These are phyloP conservation scores for Brachionus plicatilis DNA, from an alignment of 1,140 invertebrate genomes.

Conservation along the genomic window DNA sequence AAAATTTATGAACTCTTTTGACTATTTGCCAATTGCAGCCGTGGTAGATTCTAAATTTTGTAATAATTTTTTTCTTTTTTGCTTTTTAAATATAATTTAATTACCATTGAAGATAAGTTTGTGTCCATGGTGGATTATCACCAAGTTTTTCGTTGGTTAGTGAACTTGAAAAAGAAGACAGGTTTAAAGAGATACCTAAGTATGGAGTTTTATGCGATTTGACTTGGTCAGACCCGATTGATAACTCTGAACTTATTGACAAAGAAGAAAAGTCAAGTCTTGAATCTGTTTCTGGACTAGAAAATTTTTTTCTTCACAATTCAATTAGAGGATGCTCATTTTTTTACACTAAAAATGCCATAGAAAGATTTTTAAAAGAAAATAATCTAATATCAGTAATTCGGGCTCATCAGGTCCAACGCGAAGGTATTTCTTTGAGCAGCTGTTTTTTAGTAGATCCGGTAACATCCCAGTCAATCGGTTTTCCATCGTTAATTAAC, in stretches of 20 bases:
- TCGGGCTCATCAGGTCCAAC: conserved; percentile 79
- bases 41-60: conserved; percentile 15
- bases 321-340: conserved; percentile 59
- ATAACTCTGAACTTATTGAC: background rate
- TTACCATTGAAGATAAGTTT: conserved; percentile 31
- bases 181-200: conserved; percentile 54
- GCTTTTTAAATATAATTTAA: background rate
- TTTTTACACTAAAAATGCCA: conserved; percentile 59
- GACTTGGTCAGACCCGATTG: conserved; percentile 56
- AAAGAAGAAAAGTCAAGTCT: conserved; percentile 42
- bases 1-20: conserved; percentile 43
- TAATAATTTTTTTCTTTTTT: background rate
- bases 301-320: conserved; percentile 46
- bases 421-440: background rate
- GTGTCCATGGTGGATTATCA: conserved; percentile 55
- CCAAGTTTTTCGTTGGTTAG: conserved; percentile 49
- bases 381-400: conserved; percentile 93
- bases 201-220: conserved; percentile 55
- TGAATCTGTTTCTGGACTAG: background rate
- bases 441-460: background rate
- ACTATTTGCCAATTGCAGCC: conserved; percentile 43
- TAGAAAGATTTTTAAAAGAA: conserved; percentile 78
- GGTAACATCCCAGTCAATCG: background rate
- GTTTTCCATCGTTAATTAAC: conserved; percentile 29
- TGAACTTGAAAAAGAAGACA: conserved; percentile 49